Conservation (phyloP, 2,113 vertebrate genomes). For the Plecotus auritus region DNA sequence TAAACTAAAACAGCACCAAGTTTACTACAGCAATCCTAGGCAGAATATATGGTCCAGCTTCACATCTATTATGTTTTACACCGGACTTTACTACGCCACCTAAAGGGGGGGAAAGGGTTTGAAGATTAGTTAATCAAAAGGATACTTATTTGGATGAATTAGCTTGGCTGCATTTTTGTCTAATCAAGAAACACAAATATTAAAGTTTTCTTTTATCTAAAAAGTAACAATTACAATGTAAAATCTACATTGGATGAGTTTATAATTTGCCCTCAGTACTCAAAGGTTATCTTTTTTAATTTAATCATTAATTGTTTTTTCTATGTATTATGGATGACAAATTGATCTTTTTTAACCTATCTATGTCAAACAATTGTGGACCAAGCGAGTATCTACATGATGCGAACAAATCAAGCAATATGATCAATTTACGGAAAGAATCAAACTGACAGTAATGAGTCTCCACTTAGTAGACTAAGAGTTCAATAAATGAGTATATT, state of each 20-base stretch:
- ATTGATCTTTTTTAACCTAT: background rate
- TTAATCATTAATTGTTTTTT: background rate
- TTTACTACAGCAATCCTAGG: background rate
- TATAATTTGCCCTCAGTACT: background rate
- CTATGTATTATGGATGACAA: background rate
- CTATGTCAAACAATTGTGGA: background rate
- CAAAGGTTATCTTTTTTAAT: background rate
- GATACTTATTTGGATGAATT: background rate
- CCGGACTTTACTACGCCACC: background rate
- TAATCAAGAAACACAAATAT: background rate
- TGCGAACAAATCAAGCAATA: background rate
- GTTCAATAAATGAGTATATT: background rate
- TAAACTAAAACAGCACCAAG: background rate
- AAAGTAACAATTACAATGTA: background rate
- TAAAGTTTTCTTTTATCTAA: background rate
- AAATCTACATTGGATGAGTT: background rate
- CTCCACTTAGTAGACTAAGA: background rate
- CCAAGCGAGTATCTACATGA: background rate
- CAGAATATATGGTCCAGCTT: background rate
- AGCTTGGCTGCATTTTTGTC: background rate
- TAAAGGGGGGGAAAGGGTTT: accelerated
- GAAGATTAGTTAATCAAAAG: background rate
- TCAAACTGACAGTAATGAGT: background rate
- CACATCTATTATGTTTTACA: background rate
- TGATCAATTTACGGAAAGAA: background rate